A percentile compares a stretch with the other conserved stretches of the same genome.
phyloP scores from a whole-genome alignment of 2,797 vertebrate genomes.

The Acropternis orthonyx region DNA sequence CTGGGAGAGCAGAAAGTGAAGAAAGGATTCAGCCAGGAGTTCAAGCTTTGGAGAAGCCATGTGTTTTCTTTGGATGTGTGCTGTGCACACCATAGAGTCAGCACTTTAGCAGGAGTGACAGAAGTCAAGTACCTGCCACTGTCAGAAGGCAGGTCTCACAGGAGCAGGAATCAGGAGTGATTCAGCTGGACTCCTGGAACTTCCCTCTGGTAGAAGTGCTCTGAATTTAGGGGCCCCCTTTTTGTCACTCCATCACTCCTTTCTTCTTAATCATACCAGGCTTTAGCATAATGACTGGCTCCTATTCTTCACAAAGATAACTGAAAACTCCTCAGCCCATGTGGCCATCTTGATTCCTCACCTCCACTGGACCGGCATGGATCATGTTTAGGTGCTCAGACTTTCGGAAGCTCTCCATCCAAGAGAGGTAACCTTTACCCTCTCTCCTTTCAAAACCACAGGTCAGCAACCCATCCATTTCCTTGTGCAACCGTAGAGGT shows the following conservation, averaged over 20 bases:
- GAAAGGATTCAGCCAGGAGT: background rate
- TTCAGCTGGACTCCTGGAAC: background rate
- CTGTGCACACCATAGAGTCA: background rate
- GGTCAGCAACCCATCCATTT: background rate
- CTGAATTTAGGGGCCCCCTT: background rate
- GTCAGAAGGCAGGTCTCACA: background rate
- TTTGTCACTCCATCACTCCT: background rate
- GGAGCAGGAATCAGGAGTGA: background rate
- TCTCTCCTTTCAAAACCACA: background rate
- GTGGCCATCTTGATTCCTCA: background rate
- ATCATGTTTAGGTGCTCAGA: background rate
- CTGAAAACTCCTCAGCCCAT: background rate
- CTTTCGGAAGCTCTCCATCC: background rate
- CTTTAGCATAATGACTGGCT: background rate
- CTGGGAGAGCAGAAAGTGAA: background rate
- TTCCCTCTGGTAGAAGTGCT: background rate
- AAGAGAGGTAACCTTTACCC: background rate
- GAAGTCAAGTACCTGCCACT: conserved; percentile 17
- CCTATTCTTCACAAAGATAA: background rate
- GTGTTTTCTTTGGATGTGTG: background rate
- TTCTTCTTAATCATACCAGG: background rate
- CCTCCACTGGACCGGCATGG: background rate
- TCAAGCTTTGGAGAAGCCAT: background rate
- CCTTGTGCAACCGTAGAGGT: fast-evolving
- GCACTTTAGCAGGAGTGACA: conserved; percentile 26